These are phyloP conservation scores for Amphiprion clarkii DNA, from an alignment of 2,797 vertebrate species.

Conservation along the genomic window DNA sequence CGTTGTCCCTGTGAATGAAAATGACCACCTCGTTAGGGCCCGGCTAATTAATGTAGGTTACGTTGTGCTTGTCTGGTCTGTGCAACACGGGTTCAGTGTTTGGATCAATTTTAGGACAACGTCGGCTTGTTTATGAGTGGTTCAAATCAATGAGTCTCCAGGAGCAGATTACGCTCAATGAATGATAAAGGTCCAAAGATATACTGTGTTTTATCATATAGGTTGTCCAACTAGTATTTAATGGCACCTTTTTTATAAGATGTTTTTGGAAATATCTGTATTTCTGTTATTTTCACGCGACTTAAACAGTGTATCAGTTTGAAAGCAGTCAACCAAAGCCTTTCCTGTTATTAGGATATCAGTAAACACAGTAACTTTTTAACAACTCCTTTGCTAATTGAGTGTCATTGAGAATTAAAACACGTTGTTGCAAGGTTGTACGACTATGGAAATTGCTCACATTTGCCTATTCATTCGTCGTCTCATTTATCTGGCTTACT, in stretches of 20 bases:
- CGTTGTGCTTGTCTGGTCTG: constrained; percentile 5
- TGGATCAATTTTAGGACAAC: background rate
- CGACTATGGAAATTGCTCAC: background rate
- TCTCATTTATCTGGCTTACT: background rate
- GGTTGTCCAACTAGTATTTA: too few species aligned
- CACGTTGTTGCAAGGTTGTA: background rate
- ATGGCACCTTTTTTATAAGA: too few species aligned
- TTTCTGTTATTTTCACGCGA: background rate
- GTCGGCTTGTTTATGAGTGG: background rate
- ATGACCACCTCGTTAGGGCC: constrained; percentile 48
- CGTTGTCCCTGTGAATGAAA: constrained; percentile 57
- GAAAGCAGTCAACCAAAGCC: fast-evolving
- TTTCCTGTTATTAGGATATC: background rate
- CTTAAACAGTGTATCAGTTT: background rate
- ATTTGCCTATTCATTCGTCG: background rate
- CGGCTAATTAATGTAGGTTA: constrained; percentile 22
- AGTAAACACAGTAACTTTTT: background rate
- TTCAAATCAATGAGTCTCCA: background rate
- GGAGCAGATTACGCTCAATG: background rate
- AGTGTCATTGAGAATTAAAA: background rate
- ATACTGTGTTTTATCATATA: background rate
- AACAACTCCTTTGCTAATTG: background rate
- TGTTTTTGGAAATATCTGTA: background rate
- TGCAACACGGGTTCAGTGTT: background rate
- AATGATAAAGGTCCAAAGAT: background rate